Conservation (phyloP, 2,797 vertebrate species). For the Rhinichthys osculus region DNA sequence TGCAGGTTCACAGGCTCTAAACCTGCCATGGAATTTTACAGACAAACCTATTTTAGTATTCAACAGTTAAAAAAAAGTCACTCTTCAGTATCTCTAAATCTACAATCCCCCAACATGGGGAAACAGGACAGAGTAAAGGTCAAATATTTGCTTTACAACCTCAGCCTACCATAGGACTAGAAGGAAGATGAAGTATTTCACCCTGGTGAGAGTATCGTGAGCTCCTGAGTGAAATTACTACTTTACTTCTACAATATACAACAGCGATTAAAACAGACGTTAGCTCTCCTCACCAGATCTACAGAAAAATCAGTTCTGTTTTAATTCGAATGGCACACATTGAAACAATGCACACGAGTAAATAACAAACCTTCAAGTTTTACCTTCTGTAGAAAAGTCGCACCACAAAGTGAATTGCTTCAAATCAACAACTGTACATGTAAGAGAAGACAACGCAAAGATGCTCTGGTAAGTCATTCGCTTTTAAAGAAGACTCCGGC, state of each 20-base stretch:
- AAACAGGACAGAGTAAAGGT: slow-evolving; percentile 23
- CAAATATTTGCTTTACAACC: slow-evolving; percentile 37
- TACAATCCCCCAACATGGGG: slow-evolving; percentile 45
- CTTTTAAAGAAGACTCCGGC: slow-evolving; percentile 53
- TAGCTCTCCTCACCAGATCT: slow-evolving; percentile 16
- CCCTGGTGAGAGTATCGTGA: slow-evolving; percentile 43
- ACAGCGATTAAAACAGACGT: slow-evolving; percentile 32
- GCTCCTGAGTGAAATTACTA: slow-evolving; percentile 55
- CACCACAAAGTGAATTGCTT: slow-evolving; percentile 15
- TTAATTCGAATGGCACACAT: slow-evolving; percentile 46
- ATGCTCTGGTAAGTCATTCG: slow-evolving; percentile 56
- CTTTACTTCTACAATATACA: slow-evolving; percentile 36
- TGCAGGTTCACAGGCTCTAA: background rate
- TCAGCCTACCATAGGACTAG: slow-evolving; percentile 20
- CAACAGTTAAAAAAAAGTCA: background rate
- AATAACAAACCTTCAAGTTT: slow-evolving; percentile 28
- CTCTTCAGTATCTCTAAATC: background rate
- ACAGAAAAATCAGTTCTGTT: slow-evolving; percentile 15
- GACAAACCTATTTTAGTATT: background rate
- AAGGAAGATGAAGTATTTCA: slow-evolving; percentile 35
- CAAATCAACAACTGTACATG: slow-evolving; percentile 42
- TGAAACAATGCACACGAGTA: slow-evolving; percentile 42
- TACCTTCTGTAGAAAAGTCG: slow-evolving; percentile 24
- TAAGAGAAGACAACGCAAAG: slow-evolving; percentile 43
- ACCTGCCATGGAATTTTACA: background rate